Base-by-base conservation (phyloP, 2,888 invertebrate genomes). In the Meta bourneti region DNA sequence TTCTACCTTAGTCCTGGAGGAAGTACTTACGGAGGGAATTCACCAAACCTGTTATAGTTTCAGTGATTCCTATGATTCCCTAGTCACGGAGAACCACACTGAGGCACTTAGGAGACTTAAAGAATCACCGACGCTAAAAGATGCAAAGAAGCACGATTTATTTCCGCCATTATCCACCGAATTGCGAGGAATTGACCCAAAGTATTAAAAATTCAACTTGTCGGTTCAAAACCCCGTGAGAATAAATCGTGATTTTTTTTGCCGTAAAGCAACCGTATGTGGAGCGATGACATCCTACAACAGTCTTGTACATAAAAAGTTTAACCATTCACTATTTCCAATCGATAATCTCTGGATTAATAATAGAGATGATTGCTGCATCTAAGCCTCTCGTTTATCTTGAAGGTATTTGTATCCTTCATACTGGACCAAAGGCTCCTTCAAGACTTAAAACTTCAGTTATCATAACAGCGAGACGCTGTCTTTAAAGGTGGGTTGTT, bases 1-100 rank as follows among this genome's bases (percentile, higher is more conserved):
- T 70, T 70, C 49, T 19, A 11, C 48, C 48, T 11, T 7, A 34
- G 75, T 75, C 34, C 13, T 75, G 8, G 48, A 34, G 69, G 69
- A 80, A 69, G 69, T 13, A 70, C 61, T 70, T 48, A 81, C 70
- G 81, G 48, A 20, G 69, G 20, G 54, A 80, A 80, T 61, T 69
- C 48, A 70, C 49, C 49, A n/a, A 71, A 70, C 81, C 75, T 49
- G 81, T 71, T 81, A 81, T 48, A 70, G 54, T 69, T 69, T 34
- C 20, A 34, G 80, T 69, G 69, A 49, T 70, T 70, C 11, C 61
- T n/a, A 52, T 34, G 34, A 34, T 34, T 34, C 34, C 34, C 34
- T 34, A 79, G 79, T 79, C 81, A 81, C 81, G 81, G 72, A 72
- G 20, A 19, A 69, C 80, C 61, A 69, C 34, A 80, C 80, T 61